Percentiles rank a stretch among this genome's conserved stretches.
Evolutionary conservation across 2,888 invertebrate species (phyloP).

Genomic region (Drosophila macrothrix): DNA sequence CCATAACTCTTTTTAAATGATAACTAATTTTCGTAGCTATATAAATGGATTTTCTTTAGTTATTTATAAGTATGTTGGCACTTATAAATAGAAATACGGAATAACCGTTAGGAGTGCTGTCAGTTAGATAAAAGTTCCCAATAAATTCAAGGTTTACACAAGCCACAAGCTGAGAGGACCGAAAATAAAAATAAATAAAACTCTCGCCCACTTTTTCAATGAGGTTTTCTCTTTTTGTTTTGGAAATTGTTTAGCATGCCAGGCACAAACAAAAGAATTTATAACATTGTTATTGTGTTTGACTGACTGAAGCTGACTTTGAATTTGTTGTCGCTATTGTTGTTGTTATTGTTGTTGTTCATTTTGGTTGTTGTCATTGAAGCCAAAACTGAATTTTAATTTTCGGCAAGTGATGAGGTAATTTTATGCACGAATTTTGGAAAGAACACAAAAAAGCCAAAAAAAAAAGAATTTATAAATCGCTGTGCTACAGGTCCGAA

Average conservation of each 20-base stretch:
- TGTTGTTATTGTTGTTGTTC: slow-evolving; percentile 6
- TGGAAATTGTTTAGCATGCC: slow-evolving; percentile 70
- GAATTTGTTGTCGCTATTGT: slow-evolving; percentile 4
- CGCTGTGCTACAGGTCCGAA: slow-evolving; percentile 51
- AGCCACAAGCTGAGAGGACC: slow-evolving; percentile 5
- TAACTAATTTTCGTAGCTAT: slow-evolving; percentile 11
- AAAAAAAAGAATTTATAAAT: slow-evolving; percentile 8
- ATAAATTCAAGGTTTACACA: slow-evolving; percentile 55
- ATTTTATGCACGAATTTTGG: slow-evolving; percentile 70
- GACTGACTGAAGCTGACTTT: slow-evolving; percentile 30
- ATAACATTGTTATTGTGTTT: slow-evolving; percentile 62
- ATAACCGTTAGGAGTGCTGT: slow-evolving; percentile 50
- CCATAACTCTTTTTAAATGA: slow-evolving; percentile 6
- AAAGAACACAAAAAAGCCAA: slow-evolving; percentile 39
- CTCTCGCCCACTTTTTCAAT: slow-evolving; percentile 42
- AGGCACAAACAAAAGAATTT: slow-evolving; percentile 78
- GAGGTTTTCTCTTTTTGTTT: slow-evolving; percentile 66
- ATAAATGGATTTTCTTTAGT: slow-evolving; percentile 22
- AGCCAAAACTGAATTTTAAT: slow-evolving; percentile 72
- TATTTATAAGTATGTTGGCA: slow-evolving; percentile 18
- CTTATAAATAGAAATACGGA: slow-evolving; percentile 19
- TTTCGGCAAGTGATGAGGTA: slow-evolving; percentile 74
- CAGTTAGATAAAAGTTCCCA: slow-evolving; percentile 45
- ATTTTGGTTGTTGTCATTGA: slow-evolving; percentile 39
- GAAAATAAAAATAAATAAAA: not conserved